phyloP scores from a whole-genome alignment of 2,888 invertebrate species.

The Drosophila cognata region DNA sequence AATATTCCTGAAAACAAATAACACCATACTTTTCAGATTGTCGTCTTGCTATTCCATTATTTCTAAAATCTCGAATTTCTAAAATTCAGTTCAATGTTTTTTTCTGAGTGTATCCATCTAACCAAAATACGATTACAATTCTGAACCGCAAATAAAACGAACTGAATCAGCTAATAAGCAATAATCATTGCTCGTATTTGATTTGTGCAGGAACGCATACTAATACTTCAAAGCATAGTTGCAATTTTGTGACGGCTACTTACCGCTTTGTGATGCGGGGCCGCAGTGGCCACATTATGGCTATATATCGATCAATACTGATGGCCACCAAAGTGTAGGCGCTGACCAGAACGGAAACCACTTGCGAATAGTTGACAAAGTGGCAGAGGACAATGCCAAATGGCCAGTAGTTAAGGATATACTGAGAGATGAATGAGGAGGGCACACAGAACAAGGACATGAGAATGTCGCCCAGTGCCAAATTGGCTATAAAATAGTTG shows the following conservation, averaged over 20 bases:
- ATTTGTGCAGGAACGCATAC: neutral
- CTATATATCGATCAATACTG: conserved; percentile 95
- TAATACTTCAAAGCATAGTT: neutral
- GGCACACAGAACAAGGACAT: conserved; percentile 97
- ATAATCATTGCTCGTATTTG: neutral
- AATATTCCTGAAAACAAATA: neutral
- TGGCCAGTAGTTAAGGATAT: conserved; percentile 94
- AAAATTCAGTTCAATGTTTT: neutral
- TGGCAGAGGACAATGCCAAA: conserved; percentile 93
- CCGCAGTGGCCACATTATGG: conserved; percentile 94
- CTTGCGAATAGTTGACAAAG: conserved; percentile 93
- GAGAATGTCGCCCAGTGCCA: conserved; percentile 95
- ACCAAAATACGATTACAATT: neutral
- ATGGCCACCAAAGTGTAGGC: conserved; percentile 96
- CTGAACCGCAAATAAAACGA: neutral
- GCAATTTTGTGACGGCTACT: conserved; percentile 33
- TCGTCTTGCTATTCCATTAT: neutral
- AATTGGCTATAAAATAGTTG: conserved; percentile 95
- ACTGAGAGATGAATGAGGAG: conserved; percentile 93
- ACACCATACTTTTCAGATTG: neutral
- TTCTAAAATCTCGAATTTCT: neutral
- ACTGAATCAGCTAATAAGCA: neutral
- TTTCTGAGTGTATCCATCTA: neutral
- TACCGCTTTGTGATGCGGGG: conserved; percentile 91
- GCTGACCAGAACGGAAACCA: conserved; percentile 92